These are phyloP conservation scores for Labeo calbasu DNA, from an alignment of 2,797 vertebrate genomes.

Conservation along the genomic window DNA sequence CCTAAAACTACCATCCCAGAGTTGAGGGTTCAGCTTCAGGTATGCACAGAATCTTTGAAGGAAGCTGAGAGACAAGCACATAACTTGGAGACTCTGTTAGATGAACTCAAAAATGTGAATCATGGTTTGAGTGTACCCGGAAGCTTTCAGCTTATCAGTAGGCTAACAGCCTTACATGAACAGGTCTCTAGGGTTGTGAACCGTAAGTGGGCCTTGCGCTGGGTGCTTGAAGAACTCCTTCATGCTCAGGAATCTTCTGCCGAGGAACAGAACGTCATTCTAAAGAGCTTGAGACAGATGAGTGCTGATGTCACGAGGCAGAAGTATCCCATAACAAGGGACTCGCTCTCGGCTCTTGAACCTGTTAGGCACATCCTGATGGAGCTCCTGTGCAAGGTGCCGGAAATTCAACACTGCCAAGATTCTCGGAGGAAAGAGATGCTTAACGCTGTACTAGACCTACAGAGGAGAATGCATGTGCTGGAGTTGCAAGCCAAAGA, in stretches of 20 bases:
- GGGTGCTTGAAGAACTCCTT: conserved; percentile 76
- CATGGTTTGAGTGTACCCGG: conserved; percentile 68
- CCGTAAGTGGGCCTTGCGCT: conserved; percentile 67
- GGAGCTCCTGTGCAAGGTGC: conserved; percentile 75
- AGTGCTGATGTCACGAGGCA: conserved; percentile 64
- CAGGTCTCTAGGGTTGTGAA: conserved; percentile 70
- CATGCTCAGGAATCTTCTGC: conserved; percentile 68
- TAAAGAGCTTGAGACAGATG: conserved; percentile 70
- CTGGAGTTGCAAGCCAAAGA: conserved; percentile 70
- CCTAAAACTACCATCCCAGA: conserved; percentile 68
- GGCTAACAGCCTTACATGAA: conserved; percentile 70
- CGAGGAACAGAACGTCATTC: conserved; percentile 67
- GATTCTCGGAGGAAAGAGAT: conserved; percentile 67
- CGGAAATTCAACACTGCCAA: conserved; percentile 71
- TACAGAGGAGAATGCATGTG: conserved; percentile 74
- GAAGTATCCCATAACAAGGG: conserved; percentile 69
- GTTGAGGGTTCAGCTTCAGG: conserved; percentile 69
- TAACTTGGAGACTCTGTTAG: conserved; percentile 71
- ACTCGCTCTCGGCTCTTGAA: conserved; percentile 59
- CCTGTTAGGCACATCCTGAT: conserved; percentile 68
- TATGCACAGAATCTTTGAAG: conserved; percentile 71
- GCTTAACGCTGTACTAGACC: conserved; percentile 68
- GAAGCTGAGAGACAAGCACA: conserved; percentile 75
- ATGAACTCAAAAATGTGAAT: conserved; percentile 66
- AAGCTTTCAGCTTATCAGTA: conserved; percentile 73